These are phyloP conservation scores for Xestia ashworthii DNA, from an alignment of 2,888 invertebrate genomes.

Conservation along the genomic window DNA sequence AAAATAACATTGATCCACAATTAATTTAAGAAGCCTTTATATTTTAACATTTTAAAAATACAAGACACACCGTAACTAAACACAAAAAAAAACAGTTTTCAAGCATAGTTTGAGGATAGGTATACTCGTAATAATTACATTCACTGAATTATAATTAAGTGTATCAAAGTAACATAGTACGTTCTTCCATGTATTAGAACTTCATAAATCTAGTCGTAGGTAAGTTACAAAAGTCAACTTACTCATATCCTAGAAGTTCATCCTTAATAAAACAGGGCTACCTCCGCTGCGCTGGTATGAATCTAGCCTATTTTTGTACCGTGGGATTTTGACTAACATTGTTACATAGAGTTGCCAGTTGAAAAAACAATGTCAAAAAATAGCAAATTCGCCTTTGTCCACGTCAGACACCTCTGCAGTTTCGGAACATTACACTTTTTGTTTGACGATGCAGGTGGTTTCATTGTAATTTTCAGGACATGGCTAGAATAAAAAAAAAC, in stretches of 20 bases:
- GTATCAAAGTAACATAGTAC: neutral
- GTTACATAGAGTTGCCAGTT: slow-evolving; percentile 17
- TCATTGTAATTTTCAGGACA: neutral
- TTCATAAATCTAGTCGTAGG: neutral
- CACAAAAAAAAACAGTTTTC: neutral
- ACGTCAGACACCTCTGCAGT: slow-evolving; percentile 4
- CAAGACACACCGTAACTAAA: neutral
- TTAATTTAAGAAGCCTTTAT: neutral
- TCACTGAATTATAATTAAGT: neutral
- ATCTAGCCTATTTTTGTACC: slow-evolving; percentile 6
- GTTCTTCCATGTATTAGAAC: neutral
- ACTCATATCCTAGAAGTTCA: slow-evolving; percentile 20
- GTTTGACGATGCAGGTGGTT: slow-evolving; percentile 12
- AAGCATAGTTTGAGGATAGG: neutral
- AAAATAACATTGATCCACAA: neutral
- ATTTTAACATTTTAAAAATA: neutral
- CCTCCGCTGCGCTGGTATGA: slow-evolving; percentile 16
- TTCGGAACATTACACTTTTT: slow-evolving; percentile 21
- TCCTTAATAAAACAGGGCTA: neutral
- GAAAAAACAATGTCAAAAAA: slow-evolving; percentile 10
- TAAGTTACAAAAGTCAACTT: slow-evolving; percentile 26
- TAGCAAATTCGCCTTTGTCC: slow-evolving; percentile 2
- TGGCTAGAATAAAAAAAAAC: neutral
- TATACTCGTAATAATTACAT: too few relatives aligned
- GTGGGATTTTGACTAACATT: slow-evolving; percentile 33